Evolutionary conservation across 2,113 vertebrate species (phyloP).

Genomic region (Caranx ignobilis): DNA sequence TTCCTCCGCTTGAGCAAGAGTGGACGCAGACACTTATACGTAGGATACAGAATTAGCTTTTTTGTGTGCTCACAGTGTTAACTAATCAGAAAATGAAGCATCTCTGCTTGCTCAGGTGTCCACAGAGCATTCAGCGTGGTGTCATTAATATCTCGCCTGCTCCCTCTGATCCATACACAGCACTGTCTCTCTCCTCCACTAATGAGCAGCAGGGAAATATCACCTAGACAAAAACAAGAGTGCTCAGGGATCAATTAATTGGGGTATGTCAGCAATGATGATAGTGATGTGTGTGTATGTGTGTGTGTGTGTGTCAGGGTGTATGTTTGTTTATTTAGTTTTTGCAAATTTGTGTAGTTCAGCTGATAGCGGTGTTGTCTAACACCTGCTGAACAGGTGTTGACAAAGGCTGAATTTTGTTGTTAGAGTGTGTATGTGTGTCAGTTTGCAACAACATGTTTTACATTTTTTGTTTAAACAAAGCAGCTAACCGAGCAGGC

Average conservation of each 20-base stretch:
- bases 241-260: constrained; percentile 78
- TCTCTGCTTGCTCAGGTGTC: constrained; percentile 16
- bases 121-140: constrained; percentile 15
- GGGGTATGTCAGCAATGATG: constrained; percentile 42
- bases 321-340: constrained; percentile 12
- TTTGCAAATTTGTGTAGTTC: constrained; percentile 19
- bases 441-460: background rate
- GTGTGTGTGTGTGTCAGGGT: background rate
- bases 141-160: constrained; percentile 51
- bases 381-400: constrained; percentile 25
- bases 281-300: constrained; percentile 22
- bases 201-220: constrained; percentile 60
- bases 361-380: constrained; percentile 24
- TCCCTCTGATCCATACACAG: constrained; percentile 29
- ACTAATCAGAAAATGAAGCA: constrained; percentile 58
- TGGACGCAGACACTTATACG: background rate
- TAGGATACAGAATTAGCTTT: background rate
- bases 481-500: background rate
- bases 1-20: constrained; percentile 11
- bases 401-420: constrained; percentile 11
- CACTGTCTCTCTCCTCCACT: constrained; percentile 11
- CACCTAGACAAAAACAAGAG: constrained; percentile 63
- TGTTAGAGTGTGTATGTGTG: background rate
- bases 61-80: constrained; percentile 9
- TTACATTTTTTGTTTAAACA: background rate